phyloP scores from a whole-genome alignment of 2,888 invertebrate species.

The Plebejus argus region DNA sequence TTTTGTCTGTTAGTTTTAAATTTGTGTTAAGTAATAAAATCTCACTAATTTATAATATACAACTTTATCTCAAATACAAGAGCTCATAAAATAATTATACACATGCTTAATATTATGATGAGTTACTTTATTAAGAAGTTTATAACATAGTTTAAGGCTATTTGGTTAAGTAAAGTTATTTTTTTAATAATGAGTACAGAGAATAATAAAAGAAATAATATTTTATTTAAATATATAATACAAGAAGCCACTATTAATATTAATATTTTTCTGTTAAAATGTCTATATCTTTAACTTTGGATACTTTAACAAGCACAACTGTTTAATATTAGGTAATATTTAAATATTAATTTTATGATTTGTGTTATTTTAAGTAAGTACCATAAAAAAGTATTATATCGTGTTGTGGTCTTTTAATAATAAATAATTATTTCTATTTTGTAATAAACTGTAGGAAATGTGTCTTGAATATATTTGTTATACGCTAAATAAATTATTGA shows the following conservation, averaged over 20 bases:
- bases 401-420: neutral
- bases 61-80: neutral
- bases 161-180: neutral
- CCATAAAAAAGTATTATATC: conserved; percentile 1
- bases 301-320: neutral
- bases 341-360: neutral
- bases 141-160: conserved; percentile 15
- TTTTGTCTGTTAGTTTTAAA: neutral
- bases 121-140: neutral
- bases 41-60: neutral
- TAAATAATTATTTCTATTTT: neutral
- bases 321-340: neutral
- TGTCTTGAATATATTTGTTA: neutral
- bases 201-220: neutral
- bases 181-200: neutral
- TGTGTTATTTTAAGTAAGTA: neutral
- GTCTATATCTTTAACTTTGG: neutral
- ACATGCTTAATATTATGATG: neutral
- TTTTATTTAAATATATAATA: neutral
- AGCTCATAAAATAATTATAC: neutral
- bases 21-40: neutral
- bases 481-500: neutral
- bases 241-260: neutral
- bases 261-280: neutral
- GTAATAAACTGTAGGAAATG: neutral